Percentiles rank a stretch among this genome's conserved stretches.
Conservation (phyloP, 2,888 invertebrate species). For the Minunthozetes semirufus region DNA sequence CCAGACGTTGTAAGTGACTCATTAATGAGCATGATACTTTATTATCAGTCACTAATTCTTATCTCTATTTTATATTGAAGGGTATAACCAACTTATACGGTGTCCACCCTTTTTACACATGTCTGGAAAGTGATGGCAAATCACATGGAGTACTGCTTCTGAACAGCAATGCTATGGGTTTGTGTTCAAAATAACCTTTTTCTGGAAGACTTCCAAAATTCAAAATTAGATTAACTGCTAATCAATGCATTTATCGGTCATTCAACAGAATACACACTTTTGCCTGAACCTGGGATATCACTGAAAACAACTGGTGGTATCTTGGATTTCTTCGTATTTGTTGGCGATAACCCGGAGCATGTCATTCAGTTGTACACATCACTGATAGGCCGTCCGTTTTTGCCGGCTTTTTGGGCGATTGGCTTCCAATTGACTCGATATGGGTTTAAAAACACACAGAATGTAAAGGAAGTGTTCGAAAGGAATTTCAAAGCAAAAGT, state of each 20-base stretch:
- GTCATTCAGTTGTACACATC: slow-evolving; percentile 55
- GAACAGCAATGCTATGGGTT: slow-evolving; percentile 81
- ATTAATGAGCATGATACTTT: background rate
- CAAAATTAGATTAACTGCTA: background rate
- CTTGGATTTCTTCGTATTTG: slow-evolving; percentile 67
- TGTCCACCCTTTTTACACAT: slow-evolving; percentile 28
- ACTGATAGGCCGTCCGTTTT: slow-evolving; percentile 64
- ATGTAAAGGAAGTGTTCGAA: slow-evolving; percentile 60
- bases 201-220: no score
- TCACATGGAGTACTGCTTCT: slow-evolving; percentile 66
- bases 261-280: slow-evolving; percentile 53
- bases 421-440: slow-evolving; percentile 72
- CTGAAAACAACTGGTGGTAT: slow-evolving; percentile 75
- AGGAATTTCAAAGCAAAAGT: slow-evolving; percentile 66
- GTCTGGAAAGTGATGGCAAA: slow-evolving; percentile 7
- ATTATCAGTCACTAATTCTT: slow-evolving; percentile 66
- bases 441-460: slow-evolving; percentile 61
- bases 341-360: slow-evolving; percentile 63
- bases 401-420: slow-evolving; percentile 81
- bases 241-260: background rate
- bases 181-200: no score
- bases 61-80: slow-evolving; percentile 61
- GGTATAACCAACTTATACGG: slow-evolving; percentile 8
- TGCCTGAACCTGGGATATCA: slow-evolving; percentile 72
- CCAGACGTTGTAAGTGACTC: slow-evolving; percentile 49